A percentile compares a stretch with the other conserved stretches of the same genome.
These are phyloP conservation scores for Phalanger gymnotis DNA, from an alignment of 2,797 vertebrate species.

Conservation along the genomic window DNA sequence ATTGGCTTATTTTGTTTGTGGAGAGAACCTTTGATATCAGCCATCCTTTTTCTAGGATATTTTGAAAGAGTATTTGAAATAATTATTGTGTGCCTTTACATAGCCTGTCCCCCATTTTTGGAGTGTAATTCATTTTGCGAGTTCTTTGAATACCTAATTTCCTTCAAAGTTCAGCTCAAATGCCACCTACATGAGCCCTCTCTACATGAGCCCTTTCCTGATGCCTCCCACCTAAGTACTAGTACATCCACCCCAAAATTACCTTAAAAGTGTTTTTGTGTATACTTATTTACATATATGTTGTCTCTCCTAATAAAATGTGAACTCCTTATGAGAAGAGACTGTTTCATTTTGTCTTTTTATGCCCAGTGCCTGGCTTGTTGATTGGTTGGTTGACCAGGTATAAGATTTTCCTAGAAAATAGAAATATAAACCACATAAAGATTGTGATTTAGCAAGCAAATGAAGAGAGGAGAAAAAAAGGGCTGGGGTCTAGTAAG, in stretches of 20 bases:
- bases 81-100: not conserved
- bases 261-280: not conserved
- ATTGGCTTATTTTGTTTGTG: not conserved
- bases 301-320: not conserved
- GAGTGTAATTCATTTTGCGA: not conserved
- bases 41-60: not conserved
- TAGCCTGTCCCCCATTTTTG: not conserved
- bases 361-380: not conserved
- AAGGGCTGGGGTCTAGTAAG: slow-evolving; percentile 8
- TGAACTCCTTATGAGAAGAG: slow-evolving; percentile 14
- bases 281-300: not conserved
- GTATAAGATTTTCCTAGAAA: not conserved
- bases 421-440: slow-evolving; percentile 19
- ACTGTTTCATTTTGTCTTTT: not conserved
- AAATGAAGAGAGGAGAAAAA: slow-evolving; percentile 20
- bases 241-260: not conserved
- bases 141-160: not conserved
- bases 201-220: not conserved
- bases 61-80: not conserved
- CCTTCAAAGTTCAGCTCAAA: not conserved
- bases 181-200: no score
- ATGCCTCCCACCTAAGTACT: not conserved
- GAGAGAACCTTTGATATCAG: not conserved
- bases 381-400: not conserved
- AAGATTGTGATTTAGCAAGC: slow-evolving; percentile 14